Percentiles rank a stretch among this genome's conserved stretches.
Evolutionary conservation across 2,113 vertebrate genomes (phyloP).

Genomic region (Tringa solitaria): DNA sequence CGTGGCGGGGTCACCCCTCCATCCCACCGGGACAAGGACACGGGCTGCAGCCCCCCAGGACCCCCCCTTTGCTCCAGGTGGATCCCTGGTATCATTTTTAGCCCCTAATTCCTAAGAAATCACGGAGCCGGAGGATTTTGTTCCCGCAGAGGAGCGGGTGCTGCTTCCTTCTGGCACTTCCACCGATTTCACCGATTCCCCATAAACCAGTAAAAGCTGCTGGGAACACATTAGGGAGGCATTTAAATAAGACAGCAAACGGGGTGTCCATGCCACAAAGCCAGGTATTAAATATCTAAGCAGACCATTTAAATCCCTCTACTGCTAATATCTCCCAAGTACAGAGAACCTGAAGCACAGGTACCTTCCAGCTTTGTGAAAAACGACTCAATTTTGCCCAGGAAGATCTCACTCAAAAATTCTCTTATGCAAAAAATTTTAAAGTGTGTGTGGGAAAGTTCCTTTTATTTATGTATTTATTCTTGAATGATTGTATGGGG

Average conservation of each 20-base stretch:
- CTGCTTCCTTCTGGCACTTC: background rate
- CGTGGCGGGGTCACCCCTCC: background rate
- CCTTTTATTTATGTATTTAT: background rate
- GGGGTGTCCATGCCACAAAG: background rate
- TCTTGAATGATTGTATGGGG: background rate
- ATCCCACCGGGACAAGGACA: background rate
- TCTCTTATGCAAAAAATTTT: background rate
- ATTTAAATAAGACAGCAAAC: slow-evolving; percentile 26
- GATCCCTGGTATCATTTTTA: background rate
- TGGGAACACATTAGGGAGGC: slow-evolving; percentile 20
- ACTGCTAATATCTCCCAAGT: background rate
- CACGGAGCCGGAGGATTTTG: background rate
- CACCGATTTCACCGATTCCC: background rate
- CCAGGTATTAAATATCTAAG: slow-evolving; percentile 18
- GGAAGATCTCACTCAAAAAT: background rate
- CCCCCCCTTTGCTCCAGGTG: background rate
- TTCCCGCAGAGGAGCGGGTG: accelerated
- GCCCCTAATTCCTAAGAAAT: background rate
- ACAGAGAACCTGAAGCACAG: background rate
- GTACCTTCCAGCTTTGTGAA: background rate
- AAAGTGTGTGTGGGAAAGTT: background rate
- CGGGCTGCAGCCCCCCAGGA: accelerated
- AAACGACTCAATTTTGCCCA: background rate
- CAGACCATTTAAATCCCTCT: slow-evolving; percentile 11
- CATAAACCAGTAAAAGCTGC: slow-evolving; percentile 19